Base-by-base conservation (phyloP, 2,888 invertebrate genomes). In the Molanna angustata region DNA sequence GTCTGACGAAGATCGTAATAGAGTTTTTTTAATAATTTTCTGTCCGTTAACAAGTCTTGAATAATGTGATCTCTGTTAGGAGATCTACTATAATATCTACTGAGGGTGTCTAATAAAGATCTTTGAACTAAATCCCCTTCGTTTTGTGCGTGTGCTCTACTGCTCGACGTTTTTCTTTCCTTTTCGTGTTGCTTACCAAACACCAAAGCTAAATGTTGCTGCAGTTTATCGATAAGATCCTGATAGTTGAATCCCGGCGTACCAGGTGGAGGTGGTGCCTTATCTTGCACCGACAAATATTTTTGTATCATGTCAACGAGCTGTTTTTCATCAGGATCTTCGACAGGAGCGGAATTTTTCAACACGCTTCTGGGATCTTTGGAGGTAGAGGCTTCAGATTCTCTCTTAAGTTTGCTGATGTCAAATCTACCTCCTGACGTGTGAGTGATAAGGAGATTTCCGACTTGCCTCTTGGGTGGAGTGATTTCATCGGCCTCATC, bases 1-100 rank as follows among this genome's bases (percentile, higher is more conserved):
- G 86, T 80, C 63, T 85, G 84, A 59, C 86, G 76, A 61, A 87
- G 72, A 64, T 87, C 86, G 65, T 86, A 85, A 65, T 87, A 86
- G 21, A 87, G 72, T 66, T 82, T 85, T 67, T 86, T 88, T 47
- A 90, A 71, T 19, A 87, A 74, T 64, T 82, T 84, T 62, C 88
- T 79, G 67, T 90, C 85, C 7, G 85, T 85, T 47, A 90, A 70
- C 45, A 90, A 74, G 63, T 86, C 85, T 47, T 85, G 84, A 61
- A 88, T 84, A 52, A 88, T 83, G 66, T 79, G 80, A 58, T 88
- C 84, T 52, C 85, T 76, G 63, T 82, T 84, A 0, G 80, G 73
- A 11, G 82, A 80, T 60, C 83, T 80, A 58, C 81, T 76, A 65
- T 84, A 86, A 64, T 86, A 85, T 57, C 86, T 75, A 61, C 83